These are phyloP conservation scores for Platyura marginata DNA, from an alignment of 1,140 invertebrate genomes.

Conservation along the genomic window DNA sequence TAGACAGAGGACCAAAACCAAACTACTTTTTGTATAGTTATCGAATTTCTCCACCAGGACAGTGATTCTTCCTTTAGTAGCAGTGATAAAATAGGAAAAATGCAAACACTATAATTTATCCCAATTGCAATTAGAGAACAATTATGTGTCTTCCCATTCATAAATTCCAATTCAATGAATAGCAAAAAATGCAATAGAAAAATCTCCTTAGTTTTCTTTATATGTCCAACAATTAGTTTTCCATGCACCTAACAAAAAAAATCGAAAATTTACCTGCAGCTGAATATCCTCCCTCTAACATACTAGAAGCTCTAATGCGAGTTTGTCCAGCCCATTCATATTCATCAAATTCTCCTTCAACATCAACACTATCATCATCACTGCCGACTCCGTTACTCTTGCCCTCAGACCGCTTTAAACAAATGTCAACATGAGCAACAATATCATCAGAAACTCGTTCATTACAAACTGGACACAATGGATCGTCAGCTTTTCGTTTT, in stretches of 20 bases:
- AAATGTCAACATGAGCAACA: constrained; percentile 58
- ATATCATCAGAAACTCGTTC: constrained; percentile 39
- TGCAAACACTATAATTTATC: too few species aligned
- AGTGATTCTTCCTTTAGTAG: too few species aligned
- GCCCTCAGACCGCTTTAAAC: constrained; percentile 28
- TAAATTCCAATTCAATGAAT: too few species aligned
- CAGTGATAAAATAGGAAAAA: too few species aligned
- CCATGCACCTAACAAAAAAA: not conserved
- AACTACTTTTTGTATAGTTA: too few species aligned
- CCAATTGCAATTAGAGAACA: too few species aligned
- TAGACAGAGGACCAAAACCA: too few species aligned
- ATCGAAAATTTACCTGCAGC: constrained; percentile 25
- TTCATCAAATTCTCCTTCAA: constrained; percentile 51
- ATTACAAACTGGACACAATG: constrained; percentile 58
- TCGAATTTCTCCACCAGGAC: too few species aligned
- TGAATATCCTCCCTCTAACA: constrained; percentile 50
- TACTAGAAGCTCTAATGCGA: constrained; percentile 44
- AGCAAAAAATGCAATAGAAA: too few species aligned
- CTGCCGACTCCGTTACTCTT: not conserved
- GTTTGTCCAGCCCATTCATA: constrained; percentile 70
- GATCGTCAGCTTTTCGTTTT: constrained; percentile 41
- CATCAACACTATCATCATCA: constrained; percentile 48
- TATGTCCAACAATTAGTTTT: constrained; percentile 27
- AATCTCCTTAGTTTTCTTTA: constrained; percentile 29
- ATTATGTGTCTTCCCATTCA: too few species aligned